Percentiles rank a stretch among this genome's conserved stretches.
phyloP scores from a whole-genome alignment of 2,797 vertebrate genomes.

The Typhlichthys subterraneus region DNA sequence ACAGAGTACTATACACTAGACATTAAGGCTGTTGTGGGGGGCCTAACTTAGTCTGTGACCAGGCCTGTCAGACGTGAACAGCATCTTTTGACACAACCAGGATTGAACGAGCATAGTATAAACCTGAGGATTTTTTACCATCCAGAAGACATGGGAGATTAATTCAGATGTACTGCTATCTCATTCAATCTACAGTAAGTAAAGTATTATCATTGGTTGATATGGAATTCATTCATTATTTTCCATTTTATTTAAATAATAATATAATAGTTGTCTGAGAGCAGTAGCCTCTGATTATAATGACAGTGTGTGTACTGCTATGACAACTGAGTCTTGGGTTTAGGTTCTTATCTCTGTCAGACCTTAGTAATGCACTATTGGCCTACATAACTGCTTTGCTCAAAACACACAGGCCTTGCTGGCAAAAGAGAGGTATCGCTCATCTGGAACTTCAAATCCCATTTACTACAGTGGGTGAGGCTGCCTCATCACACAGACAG shows the following conservation, averaged over 20 bases:
- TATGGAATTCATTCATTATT: background rate
- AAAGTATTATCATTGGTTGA: background rate
- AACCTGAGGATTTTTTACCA: background rate
- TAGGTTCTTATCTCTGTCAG: conserved; percentile 10
- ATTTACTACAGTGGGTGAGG: conserved; percentile 17
- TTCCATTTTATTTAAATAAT: background rate
- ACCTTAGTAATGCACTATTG: background rate
- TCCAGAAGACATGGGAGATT: conserved; percentile 4
- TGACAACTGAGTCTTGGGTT: conserved; percentile 4
- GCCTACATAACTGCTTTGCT: conserved; percentile 6
- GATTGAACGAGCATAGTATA: background rate
- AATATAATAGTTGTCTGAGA: background rate
- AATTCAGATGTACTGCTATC: background rate
- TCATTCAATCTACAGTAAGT: background rate
- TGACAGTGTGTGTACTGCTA: no score
- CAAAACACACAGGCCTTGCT: conserved; percentile 1
- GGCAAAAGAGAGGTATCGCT: conserved; percentile 30
- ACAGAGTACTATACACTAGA: no score
- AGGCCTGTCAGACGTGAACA: conserved; percentile 40
- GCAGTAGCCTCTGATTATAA: background rate
- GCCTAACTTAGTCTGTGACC: conserved; percentile 18
- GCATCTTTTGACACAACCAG: conserved; percentile 15
- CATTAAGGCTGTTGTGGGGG: no score
- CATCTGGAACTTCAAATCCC: conserved; percentile 16
- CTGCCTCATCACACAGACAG: conserved; percentile 21